Evolutionary conservation across 92 coral and sea anemone genomes (phyloP).

Genomic region (Phenganax marumi): DNA sequence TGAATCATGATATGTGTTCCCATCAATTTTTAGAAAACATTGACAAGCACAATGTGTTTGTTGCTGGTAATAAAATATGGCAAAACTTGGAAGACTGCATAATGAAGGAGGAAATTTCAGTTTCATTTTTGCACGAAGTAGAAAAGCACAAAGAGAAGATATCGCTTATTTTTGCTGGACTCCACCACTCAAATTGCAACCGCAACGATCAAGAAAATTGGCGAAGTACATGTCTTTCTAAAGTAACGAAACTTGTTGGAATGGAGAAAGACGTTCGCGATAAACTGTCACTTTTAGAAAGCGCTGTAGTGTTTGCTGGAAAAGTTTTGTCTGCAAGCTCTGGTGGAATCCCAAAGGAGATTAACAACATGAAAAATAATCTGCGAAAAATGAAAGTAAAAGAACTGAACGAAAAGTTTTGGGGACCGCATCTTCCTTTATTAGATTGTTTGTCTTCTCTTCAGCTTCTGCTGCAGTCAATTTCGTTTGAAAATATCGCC

Average conservation of each 20-base stretch:
- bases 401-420: neutral
- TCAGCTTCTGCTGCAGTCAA: slow-evolving; percentile 2
- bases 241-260: neutral
- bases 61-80: neutral
- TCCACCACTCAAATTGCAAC: neutral
- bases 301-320: neutral
- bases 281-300: neutral
- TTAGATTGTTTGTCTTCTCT: neutral
- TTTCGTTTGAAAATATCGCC: slow-evolving; percentile 6
- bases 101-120: slow-evolving; percentile 10
- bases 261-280: neutral
- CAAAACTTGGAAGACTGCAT: neutral
- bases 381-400: neutral
- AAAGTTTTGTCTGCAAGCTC: neutral
- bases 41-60: neutral
- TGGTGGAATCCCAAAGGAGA: neutral
- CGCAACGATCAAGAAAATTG: neutral
- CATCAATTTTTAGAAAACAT: neutral
- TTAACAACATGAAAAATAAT: neutral
- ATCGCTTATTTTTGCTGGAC: slow-evolving; percentile 7
- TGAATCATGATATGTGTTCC: no score
- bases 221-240: neutral
- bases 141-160: neutral
- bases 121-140: neutral
- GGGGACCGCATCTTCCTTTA: neutral